Percentiles rank a stretch among this genome's conserved stretches.
Evolutionary conservation across 2,113 vertebrate genomes (phyloP).

Genomic region (Sinosuthora webbiana): DNA sequence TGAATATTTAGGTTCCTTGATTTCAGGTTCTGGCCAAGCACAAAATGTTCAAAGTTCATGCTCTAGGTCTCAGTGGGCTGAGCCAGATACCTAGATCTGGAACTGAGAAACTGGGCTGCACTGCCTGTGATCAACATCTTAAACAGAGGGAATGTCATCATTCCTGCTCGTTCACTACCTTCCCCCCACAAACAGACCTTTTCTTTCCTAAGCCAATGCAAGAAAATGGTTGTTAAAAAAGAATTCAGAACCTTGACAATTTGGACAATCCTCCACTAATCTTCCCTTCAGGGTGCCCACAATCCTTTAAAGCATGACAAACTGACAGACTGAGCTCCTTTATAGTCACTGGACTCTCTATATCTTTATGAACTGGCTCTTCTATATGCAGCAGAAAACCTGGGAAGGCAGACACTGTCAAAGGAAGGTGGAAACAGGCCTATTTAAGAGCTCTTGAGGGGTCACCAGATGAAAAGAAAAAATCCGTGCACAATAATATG

Average conservation of each 20-base stretch:
- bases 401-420: neutral
- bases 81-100: too few species aligned
- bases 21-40: neutral
- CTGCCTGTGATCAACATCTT: fast-evolving
- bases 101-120: neutral
- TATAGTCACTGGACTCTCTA: neutral
- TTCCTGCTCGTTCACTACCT: neutral
- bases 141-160: neutral
- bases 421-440: constrained; percentile 12
- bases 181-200: neutral
- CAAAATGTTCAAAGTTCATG: neutral
- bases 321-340: constrained; percentile 36
- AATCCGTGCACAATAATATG: neutral
- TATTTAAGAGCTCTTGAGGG: neutral
- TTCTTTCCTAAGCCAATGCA: neutral
- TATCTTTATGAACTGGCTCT: constrained; percentile 50
- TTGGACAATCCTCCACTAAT: constrained; percentile 46
- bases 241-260: constrained; percentile 26
- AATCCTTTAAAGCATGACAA: constrained; percentile 67
- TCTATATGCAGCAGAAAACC: neutral
- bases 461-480: neutral
- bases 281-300: constrained; percentile 59
- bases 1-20: neutral
- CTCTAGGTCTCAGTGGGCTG: neutral
- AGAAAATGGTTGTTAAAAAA: constrained; percentile 22